These are phyloP conservation scores for Paelopatides confundens DNA, from an alignment of 53 echinoderm and acorn worm genomes.

Conservation along the genomic window DNA sequence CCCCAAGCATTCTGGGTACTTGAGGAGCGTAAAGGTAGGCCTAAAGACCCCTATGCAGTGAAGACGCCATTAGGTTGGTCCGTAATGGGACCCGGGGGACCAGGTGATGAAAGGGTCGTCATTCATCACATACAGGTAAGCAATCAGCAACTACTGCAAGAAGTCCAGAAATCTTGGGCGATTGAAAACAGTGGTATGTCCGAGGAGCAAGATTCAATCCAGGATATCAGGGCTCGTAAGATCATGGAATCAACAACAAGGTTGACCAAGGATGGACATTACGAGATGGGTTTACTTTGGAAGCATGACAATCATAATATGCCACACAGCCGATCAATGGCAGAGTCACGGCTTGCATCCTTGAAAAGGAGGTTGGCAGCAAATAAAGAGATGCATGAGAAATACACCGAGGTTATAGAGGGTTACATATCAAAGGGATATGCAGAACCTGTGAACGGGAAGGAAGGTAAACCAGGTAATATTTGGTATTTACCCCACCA, in stretches of 20 bases:
- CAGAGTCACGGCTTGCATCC: constrained; percentile 17
- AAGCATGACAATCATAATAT: constrained; percentile 40
- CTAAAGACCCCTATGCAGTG: constrained; percentile 54
- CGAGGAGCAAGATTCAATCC: constrained; percentile 49
- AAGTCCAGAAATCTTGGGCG: constrained; percentile 64
- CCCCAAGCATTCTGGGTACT: constrained; percentile 61
- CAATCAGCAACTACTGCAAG: constrained; percentile 57
- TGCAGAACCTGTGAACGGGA: constrained; percentile 11
- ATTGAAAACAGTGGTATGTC: constrained; percentile 55
- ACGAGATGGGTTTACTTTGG: constrained; percentile 65
- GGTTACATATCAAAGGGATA: constrained; percentile 45
- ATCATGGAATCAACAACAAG: constrained; percentile 38
- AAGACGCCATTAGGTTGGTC: constrained; percentile 55
- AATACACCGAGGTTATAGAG: constrained; percentile 45
- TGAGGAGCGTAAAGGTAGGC: constrained; percentile 51
- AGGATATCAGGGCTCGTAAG: constrained; percentile 54
- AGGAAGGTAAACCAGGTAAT: constrained; percentile 4
- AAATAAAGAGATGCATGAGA: constrained; percentile 26
- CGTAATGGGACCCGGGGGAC: constrained; percentile 58
- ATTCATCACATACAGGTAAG: constrained; percentile 49
- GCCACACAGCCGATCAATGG: constrained; percentile 42
- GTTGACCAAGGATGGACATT: constrained; percentile 6
- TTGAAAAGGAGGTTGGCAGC: constrained; percentile 40
- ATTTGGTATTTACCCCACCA: constrained; percentile 52
- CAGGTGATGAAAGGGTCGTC: background rate